Conservation (phyloP, 2,797 vertebrate genomes). For the Margarornis squamiger region DNA sequence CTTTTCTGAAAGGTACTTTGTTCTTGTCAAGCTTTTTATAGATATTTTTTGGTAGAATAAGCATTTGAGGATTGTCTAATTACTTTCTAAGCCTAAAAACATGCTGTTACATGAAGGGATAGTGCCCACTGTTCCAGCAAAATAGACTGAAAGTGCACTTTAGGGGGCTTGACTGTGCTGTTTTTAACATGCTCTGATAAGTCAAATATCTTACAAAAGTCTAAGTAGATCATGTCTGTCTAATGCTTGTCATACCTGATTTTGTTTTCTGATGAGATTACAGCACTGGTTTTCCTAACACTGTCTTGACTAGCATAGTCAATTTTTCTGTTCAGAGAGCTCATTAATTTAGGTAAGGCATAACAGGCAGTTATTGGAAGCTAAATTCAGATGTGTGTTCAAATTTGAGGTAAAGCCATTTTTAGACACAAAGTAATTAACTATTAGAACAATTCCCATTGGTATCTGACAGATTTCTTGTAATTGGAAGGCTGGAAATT, state of each 20-base stretch:
- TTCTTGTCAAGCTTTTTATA: neutral
- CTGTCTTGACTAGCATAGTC: neutral
- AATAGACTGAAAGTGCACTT: neutral
- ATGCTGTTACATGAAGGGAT: neutral
- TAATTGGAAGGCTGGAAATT: neutral
- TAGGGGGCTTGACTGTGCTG: neutral
- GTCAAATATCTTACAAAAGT: neutral
- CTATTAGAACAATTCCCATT: neutral
- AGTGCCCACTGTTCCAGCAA: neutral
- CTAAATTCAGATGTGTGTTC: neutral
- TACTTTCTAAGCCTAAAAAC: neutral
- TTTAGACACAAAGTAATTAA: neutral
- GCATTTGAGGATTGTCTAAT: neutral
- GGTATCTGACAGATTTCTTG: neutral
- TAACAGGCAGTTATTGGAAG: neutral
- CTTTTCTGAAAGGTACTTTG: neutral
- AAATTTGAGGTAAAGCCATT: neutral
- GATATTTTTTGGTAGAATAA: neutral
- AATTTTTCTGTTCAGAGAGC: neutral
- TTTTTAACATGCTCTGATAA: neutral
- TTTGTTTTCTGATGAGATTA: neutral
- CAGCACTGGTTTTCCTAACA: neutral
- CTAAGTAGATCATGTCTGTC: neutral
- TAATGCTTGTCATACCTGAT: neutral
- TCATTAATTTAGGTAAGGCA: neutral